A percentile compares a stretch with the other conserved stretches of the same genome.
These are phyloP conservation scores for Heteromormyrus szaboi DNA, from an alignment of 2,797 vertebrate genomes.

Conservation along the genomic window DNA sequence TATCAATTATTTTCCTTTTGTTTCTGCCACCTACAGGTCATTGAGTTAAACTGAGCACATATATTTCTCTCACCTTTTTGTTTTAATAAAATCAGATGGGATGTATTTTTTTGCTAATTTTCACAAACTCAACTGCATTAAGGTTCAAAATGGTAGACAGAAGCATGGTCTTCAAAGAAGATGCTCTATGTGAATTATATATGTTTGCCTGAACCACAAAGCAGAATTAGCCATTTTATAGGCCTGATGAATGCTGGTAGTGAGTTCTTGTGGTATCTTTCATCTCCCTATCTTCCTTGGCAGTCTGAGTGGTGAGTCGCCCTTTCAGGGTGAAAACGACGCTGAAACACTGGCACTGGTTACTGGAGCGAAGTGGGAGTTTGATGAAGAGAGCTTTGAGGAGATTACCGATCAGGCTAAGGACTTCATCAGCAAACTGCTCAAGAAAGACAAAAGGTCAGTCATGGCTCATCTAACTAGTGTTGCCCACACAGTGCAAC, in stretches of 20 bases:
- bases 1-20: not conserved
- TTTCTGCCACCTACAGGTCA: not conserved
- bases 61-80: not conserved
- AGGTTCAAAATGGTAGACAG: not conserved
- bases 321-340: conserved; percentile 74
- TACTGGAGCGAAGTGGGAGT: conserved; percentile 75
- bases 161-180: not conserved
- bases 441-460: conserved; percentile 70
- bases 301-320: conserved; percentile 80
- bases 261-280: not conserved
- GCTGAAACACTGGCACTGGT: conserved; percentile 70
- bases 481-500: not conserved
- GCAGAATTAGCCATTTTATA: not conserved
- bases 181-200: not conserved
- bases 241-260: not conserved
- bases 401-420: conserved; percentile 74
- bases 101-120: not conserved
- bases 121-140: not conserved
- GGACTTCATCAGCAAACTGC: conserved; percentile 72
- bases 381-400: conserved; percentile 74
- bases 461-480: not conserved
- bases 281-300: not conserved
- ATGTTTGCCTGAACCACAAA: not conserved
- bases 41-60: not conserved
- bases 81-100: not conserved